phyloP scores from a whole-genome alignment of 1,140 invertebrate genomes.

The Philopotamus ludificatus region DNA sequence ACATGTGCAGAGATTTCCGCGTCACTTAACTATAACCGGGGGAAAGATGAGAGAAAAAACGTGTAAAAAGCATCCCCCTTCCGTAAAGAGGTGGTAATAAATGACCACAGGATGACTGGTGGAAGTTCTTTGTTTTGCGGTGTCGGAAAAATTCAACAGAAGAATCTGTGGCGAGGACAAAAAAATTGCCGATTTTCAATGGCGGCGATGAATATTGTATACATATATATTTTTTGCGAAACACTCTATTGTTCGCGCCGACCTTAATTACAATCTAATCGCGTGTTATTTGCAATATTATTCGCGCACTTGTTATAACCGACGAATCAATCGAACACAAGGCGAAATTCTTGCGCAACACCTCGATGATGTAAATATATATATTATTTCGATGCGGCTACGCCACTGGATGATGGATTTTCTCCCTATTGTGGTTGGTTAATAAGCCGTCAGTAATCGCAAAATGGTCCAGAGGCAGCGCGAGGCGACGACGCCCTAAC shows the following conservation, averaged over 20 bases:
- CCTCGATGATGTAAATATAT: no score
- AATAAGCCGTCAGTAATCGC: conserved; percentile 38
- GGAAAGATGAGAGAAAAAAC: conserved; percentile 6
- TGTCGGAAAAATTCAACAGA: conserved; percentile 28
- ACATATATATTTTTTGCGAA: no score
- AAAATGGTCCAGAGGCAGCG: conserved; percentile 25
- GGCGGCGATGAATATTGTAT: no score
- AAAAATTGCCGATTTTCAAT: conserved; percentile 1
- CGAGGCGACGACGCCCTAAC: neutral
- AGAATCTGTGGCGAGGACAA: neutral
- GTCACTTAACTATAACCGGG: neutral
- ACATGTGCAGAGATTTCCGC: conserved; percentile 11
- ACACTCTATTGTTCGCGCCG: no score
- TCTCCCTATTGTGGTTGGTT: conserved; percentile 27
- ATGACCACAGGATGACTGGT: conserved; percentile 37
- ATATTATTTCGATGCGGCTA: neutral
- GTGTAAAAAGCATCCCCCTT: conserved; percentile 9
- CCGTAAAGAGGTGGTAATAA: conserved; percentile 36
- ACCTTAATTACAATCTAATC: no score
- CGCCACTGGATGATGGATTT: conserved; percentile 23
- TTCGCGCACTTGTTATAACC: no score
- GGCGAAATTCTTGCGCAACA: no score
- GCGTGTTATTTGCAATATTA: no score
- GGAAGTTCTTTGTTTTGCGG: conserved; percentile 38
- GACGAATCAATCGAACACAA: no score